Evolutionary conservation across 30 jellyfish, hydroid and myxozoan genomes (phyloP), one percentile per base, ranked within the genome.

Genomic region (Aurelia aurita): DNA sequence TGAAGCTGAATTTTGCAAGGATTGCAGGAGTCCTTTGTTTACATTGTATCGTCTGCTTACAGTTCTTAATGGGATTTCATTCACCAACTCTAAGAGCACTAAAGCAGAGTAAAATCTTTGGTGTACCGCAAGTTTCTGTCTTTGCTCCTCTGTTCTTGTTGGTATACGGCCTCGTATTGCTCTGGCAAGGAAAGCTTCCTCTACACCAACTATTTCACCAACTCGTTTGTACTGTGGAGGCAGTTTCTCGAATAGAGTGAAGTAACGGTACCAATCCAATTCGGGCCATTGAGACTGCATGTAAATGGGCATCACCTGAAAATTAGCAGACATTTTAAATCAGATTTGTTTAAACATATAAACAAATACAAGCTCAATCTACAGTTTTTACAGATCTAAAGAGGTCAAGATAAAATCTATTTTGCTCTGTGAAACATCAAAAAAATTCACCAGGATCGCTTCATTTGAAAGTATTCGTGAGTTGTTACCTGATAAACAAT

Each of bases 231-330:
- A 89, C 69, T 84, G 96, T 2, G 95, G 89, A 8, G 99, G 97
- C 25, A 94, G 66, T 35, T 85, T 79, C 39, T 89, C 97, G 82
- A 95, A 94, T 0, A 94, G 67, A 53, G 75, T 81, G 79, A 72
- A 94, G 71, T 79, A 94, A 22, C 67, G 89, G 62, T 83, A 86
- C 99, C 99, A 94, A 64, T 94, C 99, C 29, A 89, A 51, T 3
- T 94, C 94, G 0, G 99, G 97, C 96, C 93, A 86, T 69, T 94
- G 99, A 18, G 95, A 97, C 57, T 89, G 97, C 79, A 94, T 69
- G 82, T 77, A 88, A 27, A 89, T 89, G 1, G 99, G 99, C 82
- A 97, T 94, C 51, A 94, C 95, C 99, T 94, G 60, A 39, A 39
- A 39, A 39, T 39, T 39, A 35, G 15, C 16, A 15, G 15, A 6